A percentile compares a stretch with the other conserved stretches of the same genome.
phyloP scores from a whole-genome alignment of 2,797 vertebrate genomes.

The Lagodon rhomboides region DNA sequence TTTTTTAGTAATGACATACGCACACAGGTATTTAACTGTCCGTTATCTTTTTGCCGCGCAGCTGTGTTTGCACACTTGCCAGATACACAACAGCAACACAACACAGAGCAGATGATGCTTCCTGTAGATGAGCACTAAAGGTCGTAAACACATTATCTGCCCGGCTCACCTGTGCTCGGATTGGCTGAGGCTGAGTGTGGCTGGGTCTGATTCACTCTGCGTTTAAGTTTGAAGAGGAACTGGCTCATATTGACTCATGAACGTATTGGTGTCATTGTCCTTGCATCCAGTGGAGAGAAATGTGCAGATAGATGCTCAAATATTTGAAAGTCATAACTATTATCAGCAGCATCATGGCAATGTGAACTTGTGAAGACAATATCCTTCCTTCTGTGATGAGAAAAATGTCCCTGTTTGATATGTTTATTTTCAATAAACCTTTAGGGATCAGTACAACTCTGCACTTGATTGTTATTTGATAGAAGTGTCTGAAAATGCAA shows the following conservation, averaged over 20 bases:
- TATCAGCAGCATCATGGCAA: neutral
- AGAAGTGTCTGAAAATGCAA: neutral
- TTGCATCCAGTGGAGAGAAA: neutral
- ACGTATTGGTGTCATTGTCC: neutral
- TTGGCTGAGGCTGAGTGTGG: conserved; percentile 4
- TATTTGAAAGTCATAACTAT: conserved; percentile 17
- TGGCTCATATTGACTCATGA: neutral
- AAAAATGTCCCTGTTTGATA: neutral
- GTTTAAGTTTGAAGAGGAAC: conserved; percentile 6
- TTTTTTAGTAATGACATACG: neutral
- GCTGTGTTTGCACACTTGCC: conserved; percentile 59
- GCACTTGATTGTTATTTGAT: neutral
- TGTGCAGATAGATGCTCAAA: neutral
- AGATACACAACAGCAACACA: conserved; percentile 9
- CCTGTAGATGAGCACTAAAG: neutral
- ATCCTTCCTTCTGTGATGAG: neutral
- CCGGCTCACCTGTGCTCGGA: conserved; percentile 36
- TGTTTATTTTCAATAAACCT: no score
- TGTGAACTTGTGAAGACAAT: neutral
- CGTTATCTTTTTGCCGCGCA: conserved; percentile 41
- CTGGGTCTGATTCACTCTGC: conserved; percentile 2
- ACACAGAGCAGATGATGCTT: conserved; percentile 31
- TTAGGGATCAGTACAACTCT: neutral
- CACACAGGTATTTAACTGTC: conserved; percentile 6
- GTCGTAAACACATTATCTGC: conserved; percentile 52